Percentiles rank a stretch among this genome's conserved stretches.
Conservation (phyloP, 1,140 invertebrate species). For the Leptestheria dahalacensis region DNA sequence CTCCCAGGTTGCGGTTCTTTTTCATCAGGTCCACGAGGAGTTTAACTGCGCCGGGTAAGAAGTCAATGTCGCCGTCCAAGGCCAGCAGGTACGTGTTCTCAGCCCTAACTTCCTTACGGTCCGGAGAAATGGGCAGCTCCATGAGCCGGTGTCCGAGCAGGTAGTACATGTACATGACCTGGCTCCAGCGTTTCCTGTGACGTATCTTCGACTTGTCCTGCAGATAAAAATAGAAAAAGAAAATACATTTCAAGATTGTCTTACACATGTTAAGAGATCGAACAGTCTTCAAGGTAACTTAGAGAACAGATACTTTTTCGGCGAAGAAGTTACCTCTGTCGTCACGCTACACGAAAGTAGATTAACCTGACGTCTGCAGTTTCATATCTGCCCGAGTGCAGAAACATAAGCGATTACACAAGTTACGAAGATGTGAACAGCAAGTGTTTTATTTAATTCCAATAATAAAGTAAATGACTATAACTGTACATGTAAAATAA, state of each 20-base stretch:
- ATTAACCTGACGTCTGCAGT: no score
- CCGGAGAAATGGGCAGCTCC: constrained; percentile 25
- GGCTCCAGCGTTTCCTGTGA: constrained; percentile 34
- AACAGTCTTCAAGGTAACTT: no score
- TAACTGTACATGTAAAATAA: no score
- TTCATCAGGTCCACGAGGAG: constrained; percentile 40
- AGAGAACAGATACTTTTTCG: no score
- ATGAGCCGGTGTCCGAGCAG: constrained; percentile 40
- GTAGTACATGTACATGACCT: constrained; percentile 49
- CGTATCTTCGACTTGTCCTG: constrained; percentile 34
- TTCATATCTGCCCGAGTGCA: no score
- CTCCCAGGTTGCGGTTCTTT: constrained; percentile 36
- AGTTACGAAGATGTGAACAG: not conserved
- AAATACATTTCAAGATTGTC: no score
- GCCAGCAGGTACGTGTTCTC: constrained; percentile 40
- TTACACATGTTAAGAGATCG: no score
- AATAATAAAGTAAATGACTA: no score
- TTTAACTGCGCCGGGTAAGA: constrained; percentile 36
- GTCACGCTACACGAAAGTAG: no score
- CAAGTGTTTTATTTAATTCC: not conserved
- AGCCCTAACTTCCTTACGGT: constrained; percentile 36
- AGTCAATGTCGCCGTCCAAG: constrained; percentile 40
- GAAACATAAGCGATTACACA: no score
- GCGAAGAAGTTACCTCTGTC: no score
- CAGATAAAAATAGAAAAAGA: no score